Evolutionary conservation across 2,888 invertebrate species (phyloP), one percentile per base, ranked within the genome.

Genomic region (Gastracanthus pulcherrimus): DNA sequence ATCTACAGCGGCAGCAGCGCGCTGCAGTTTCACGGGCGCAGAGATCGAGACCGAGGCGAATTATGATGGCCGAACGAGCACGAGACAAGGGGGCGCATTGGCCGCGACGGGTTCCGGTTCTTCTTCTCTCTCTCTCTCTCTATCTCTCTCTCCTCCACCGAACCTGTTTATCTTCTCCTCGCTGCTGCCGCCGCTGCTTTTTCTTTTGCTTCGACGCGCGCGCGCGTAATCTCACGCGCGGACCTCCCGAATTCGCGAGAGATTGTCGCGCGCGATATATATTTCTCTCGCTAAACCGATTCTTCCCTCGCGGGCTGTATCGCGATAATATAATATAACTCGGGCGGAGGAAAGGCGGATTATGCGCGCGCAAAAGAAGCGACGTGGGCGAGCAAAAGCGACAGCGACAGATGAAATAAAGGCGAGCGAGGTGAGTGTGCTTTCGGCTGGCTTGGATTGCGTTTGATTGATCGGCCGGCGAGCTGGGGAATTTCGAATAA

Each of bases 21-120:
- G 16, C 31, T 34, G 31, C 45, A 62, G 60, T 72, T 72, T 75
- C 48, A 29, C 66, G 60, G 71, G 45, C 62, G 74, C 48, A 23
- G 76, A 74, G 80, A 80, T 75, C 69, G 80, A 69, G 34, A 58
- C 79, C 74, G 36, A 80, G 79, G 76, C 64, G 76, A 81, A 81
- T 81, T 81, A 77, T 74, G 81, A 78, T 58, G 81, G 77, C 38
- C 70, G 77, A 78, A 69, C 55, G 74, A 78, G 74, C 77, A 74
- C 71, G 81, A 76, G 76, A 71, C 70, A 72, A 76, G 76, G 81
- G 69, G 58, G 76, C 66, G 36, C 45, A 55, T 76, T 26, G 60
- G 34, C 70, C 51, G 26, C 38, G 45, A 75, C 58, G 71, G 70
- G 74, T 81, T 77, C 77, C 77, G 81, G 81, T 81, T 81, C 64